phyloP scores from a whole-genome alignment of 2,888 invertebrate species.

The Drosophila nigricruria region DNA sequence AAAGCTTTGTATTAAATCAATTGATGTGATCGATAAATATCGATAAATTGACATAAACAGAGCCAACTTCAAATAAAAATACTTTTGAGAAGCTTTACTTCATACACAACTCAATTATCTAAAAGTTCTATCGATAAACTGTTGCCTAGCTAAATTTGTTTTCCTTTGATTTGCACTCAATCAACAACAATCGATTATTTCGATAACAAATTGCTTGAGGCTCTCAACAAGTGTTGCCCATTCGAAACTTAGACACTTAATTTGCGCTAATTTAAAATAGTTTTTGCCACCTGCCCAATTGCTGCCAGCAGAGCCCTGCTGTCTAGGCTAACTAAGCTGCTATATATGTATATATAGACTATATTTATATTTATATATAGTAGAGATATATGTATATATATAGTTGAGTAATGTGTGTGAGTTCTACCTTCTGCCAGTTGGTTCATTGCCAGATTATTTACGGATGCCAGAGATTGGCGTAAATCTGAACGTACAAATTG shows the following conservation, averaged over 20 bases:
- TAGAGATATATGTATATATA: background rate
- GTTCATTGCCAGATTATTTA: conserved; percentile 54
- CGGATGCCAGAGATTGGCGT: conserved; percentile 33
- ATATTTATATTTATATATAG: background rate
- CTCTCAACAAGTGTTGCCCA: conserved; percentile 6
- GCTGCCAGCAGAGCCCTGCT: conserved; percentile 14
- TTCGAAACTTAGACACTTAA: conserved; percentile 6
- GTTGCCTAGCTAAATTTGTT: background rate
- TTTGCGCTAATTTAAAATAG: conserved; percentile 6
- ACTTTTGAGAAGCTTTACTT: too few relatives aligned
- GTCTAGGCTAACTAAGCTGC: conserved; percentile 6
- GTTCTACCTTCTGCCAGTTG: conserved; percentile 38
- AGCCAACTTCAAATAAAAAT: too few relatives aligned
- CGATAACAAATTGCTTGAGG: background rate
- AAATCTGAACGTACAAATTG: conserved; percentile 35
- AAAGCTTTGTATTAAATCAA: background rate
- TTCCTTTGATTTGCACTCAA: background rate
- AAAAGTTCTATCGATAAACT: background rate
- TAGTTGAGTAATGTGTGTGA: conserved; percentile 22
- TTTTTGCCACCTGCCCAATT: background rate
- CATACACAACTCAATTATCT: too few relatives aligned
- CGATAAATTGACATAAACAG: background rate
- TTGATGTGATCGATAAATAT: background rate
- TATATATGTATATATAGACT: background rate
- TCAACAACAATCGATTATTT: background rate